Evolutionary conservation across 2,113 vertebrate genomes (phyloP).

Genomic region (Acanthochromis polyacanthus): DNA sequence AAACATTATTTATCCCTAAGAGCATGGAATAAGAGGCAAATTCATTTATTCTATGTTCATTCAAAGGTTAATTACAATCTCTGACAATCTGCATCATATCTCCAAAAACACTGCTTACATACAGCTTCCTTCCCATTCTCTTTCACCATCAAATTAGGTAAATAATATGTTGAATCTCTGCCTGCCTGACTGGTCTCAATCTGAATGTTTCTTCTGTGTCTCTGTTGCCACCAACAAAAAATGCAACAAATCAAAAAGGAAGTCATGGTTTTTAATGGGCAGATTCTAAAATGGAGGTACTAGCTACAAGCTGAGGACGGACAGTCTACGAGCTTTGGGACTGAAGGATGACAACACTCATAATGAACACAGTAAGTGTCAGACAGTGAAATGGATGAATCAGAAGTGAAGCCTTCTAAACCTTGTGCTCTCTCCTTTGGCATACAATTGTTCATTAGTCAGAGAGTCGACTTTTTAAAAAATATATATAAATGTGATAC

Average conservation of each 20-base stretch:
- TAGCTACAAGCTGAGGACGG: neutral
- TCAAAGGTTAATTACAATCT: neutral
- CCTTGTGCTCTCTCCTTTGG: conserved; percentile 45
- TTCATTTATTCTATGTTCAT: neutral
- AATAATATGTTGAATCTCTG: neutral
- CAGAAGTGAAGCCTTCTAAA: conserved; percentile 37
- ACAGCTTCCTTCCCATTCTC: too few relatives aligned
- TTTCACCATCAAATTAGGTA: neutral
- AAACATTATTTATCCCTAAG: neutral
- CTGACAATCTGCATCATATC: neutral
- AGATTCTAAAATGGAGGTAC: neutral
- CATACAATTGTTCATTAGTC: neutral
- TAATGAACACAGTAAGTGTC: conserved; percentile 18
- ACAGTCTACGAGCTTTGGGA: neutral
- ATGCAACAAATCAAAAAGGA: neutral
- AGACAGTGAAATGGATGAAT: conserved; percentile 34
- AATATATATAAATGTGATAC: neutral
- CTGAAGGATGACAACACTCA: conserved; percentile 18
- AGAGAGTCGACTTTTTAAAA: neutral
- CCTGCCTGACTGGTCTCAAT: neutral
- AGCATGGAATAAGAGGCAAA: neutral
- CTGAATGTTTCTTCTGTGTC: neutral
- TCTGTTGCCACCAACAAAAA: neutral
- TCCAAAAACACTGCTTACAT: neutral
- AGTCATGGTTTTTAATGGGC: conserved; percentile 8